Percentiles rank a stretch among this genome's conserved stretches.
Conservation (phyloP, 2,888 invertebrate genomes). For the Thereva nobilitata region DNA sequence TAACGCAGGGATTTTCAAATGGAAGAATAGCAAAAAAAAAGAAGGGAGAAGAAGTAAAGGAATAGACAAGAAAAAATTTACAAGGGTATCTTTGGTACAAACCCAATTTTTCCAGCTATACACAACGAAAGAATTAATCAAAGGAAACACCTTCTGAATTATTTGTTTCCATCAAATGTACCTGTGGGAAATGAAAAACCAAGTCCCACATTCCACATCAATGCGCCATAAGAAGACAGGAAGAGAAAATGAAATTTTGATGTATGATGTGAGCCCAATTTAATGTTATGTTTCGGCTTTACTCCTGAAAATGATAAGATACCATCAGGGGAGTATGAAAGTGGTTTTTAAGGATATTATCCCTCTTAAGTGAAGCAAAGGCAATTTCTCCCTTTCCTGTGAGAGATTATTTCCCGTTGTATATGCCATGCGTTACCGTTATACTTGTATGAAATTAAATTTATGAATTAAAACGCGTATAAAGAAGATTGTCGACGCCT, state of each 20-base stretch:
- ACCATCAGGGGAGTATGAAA: slow-evolving; percentile 21
- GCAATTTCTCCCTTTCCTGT: not conserved
- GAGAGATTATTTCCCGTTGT: too few relatives aligned
- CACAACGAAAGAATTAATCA: slow-evolving; percentile 22
- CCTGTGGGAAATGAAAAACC: slow-evolving; percentile 30
- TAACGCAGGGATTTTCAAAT: slow-evolving; percentile 7
- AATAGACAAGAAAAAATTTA: too few relatives aligned
- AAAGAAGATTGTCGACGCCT: too few relatives aligned
- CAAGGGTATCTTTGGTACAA: too few relatives aligned
- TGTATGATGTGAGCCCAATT: slow-evolving; percentile 28
- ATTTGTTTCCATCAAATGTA: slow-evolving; percentile 27
- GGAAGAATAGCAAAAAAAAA: not conserved
- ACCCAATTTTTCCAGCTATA: not conserved
- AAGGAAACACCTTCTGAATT: slow-evolving; percentile 30
- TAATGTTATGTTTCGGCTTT: slow-evolving; percentile 4
- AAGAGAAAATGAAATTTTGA: slow-evolving; percentile 30
- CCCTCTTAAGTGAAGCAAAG: slow-evolving; percentile 9
- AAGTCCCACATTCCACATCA: slow-evolving; percentile 28
- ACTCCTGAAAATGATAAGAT: slow-evolving; percentile 24
- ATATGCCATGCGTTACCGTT: too few relatives aligned
- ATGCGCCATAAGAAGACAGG: slow-evolving; percentile 21
- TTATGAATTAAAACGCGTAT: too few relatives aligned
- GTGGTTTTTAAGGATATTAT: slow-evolving; percentile 28
- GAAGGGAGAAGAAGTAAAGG: slow-evolving; percentile 5
- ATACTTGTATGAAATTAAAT: too few relatives aligned